Evolutionary conservation across 2,888 invertebrate genomes (phyloP).

Genomic region (Helicoverpa assulta): DNA sequence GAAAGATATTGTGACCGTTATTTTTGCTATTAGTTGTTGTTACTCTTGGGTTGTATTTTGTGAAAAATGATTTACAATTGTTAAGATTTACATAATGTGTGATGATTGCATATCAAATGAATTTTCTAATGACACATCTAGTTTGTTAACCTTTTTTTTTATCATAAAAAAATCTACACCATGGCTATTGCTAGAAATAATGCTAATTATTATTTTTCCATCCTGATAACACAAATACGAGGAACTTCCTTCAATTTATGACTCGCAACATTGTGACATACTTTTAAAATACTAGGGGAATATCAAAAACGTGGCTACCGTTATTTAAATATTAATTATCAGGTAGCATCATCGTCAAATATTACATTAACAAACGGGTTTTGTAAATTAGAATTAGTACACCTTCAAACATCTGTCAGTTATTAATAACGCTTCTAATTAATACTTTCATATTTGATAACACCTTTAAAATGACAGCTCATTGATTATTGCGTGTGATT

Average conservation of each 20-base stretch:
- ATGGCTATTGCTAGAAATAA: not conserved
- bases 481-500: conserved; percentile 44
- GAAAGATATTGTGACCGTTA: conserved; percentile 23
- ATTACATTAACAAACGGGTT: conserved; percentile 53
- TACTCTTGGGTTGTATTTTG: not conserved
- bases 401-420: conserved; percentile 60
- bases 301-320: conserved; percentile 49
- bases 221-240: conserved; percentile 14
- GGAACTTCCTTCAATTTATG: conserved; percentile 51
- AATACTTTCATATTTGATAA: conserved; percentile 36
- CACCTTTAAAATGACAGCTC: conserved; percentile 43
- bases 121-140: not conserved
- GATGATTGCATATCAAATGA: not conserved
- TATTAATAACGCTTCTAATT: conserved; percentile 37
- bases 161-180: not conserved
- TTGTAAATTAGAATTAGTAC: conserved; percentile 59
- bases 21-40: conserved; percentile 13
- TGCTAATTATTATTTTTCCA: conserved; percentile 1
- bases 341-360: conserved; percentile 55
- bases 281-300: conserved; percentile 55
- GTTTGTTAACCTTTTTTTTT: not conserved
- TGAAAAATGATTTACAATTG: not conserved
- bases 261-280: conserved; percentile 57
- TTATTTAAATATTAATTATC: conserved; percentile 62
- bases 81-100: not conserved